Evolutionary conservation across 2,113 vertebrate species (phyloP).

Genomic region (Ciconia stormi): DNA sequence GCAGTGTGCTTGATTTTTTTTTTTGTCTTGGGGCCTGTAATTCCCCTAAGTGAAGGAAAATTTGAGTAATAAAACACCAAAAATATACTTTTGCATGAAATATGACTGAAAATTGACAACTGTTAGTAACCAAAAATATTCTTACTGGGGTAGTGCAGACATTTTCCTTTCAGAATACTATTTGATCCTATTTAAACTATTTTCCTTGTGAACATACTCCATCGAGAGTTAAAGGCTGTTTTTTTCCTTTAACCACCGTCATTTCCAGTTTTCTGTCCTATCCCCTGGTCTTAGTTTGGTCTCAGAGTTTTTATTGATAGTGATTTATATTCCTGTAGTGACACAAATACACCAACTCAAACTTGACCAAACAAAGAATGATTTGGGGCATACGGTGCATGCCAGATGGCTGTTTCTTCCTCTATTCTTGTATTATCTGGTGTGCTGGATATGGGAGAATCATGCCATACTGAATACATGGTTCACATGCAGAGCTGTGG

Average conservation of each 20-base stretch:
- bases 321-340: slow-evolving; percentile 7
- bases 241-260: neutral
- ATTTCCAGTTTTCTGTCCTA: neutral
- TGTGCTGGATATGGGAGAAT: neutral
- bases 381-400: neutral
- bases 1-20: neutral
- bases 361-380: neutral
- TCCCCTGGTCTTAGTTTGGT: neutral
- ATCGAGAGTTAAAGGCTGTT: neutral
- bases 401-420: neutral
- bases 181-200: neutral
- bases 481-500: neutral
- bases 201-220: neutral
- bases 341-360: neutral
- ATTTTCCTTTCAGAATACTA: neutral
- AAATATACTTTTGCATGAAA: neutral
- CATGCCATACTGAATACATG: neutral
- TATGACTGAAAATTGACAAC: neutral
- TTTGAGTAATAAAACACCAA: neutral
- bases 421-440: neutral
- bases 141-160: neutral
- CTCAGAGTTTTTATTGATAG: neutral
- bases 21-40: neutral
- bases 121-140: neutral
- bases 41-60: neutral